Percentiles rank a stretch among this genome's conserved stretches.
These are phyloP conservation scores for Xiphorhynchus erythropygius DNA, from an alignment of 2,797 vertebrate genomes.

Conservation along the genomic window DNA sequence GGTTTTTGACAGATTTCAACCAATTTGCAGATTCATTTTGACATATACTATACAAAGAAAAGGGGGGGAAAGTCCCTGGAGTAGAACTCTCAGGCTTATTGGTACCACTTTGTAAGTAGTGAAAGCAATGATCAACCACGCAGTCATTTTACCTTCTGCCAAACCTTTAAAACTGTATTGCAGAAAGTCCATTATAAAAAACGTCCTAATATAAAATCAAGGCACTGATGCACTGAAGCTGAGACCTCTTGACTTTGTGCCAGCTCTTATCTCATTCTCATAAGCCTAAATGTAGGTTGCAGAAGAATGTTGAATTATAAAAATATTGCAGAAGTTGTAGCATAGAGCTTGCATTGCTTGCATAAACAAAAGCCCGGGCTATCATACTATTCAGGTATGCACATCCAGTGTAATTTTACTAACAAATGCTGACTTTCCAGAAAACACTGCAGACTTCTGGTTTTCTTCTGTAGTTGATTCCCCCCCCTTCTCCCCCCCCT, in stretches of 20 bases:
- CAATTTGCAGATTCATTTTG: constrained; percentile 41
- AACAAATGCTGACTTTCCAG: background rate
- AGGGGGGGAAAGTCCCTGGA: background rate
- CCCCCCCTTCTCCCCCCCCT: background rate
- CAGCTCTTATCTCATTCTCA: background rate
- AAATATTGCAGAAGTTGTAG: background rate
- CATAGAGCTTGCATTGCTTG: background rate
- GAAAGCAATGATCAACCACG: background rate
- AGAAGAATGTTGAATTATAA: background rate
- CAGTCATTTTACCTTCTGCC: constrained; percentile 8
- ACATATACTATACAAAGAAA: background rate
- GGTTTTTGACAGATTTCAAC: constrained; percentile 61
- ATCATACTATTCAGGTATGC: background rate
- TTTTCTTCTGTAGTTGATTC: background rate
- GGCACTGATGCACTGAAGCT: background rate
- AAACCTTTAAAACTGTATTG: background rate
- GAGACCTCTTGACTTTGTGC: background rate
- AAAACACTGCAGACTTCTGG: background rate
- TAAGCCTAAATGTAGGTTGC: background rate
- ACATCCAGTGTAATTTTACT: background rate
- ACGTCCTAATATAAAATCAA: background rate
- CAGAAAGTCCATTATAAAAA: background rate
- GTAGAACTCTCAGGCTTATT: background rate
- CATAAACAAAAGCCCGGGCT: background rate
- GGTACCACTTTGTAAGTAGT: background rate